Conservation (phyloP, 2,888 invertebrate genomes). For the Cantharis nigra region DNA sequence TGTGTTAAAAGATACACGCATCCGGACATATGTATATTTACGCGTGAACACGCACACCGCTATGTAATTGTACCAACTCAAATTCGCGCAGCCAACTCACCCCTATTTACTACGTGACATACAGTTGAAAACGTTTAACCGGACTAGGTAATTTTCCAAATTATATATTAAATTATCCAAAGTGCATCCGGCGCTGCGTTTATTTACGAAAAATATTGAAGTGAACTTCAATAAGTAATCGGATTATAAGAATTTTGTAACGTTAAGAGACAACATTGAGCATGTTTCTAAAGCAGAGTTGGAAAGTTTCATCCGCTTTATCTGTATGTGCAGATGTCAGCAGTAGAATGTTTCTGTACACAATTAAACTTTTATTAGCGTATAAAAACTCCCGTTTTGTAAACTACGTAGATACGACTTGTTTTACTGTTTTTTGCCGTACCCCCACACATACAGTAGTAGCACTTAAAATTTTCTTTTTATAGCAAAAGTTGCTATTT, state of each 20-base stretch:
- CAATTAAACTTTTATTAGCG: slow-evolving; percentile 46
- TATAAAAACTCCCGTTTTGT: slow-evolving; percentile 41
- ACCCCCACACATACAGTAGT: slow-evolving; percentile 30
- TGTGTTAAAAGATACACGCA: slow-evolving; percentile 30
- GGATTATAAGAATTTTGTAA: slow-evolving; percentile 4
- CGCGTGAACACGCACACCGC: slow-evolving; percentile 35
- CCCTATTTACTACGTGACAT: slow-evolving; percentile 24
- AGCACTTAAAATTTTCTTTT: slow-evolving; percentile 22
- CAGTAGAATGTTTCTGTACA: slow-evolving; percentile 40
- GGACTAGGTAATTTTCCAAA: neutral
- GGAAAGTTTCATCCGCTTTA: slow-evolving; percentile 35
- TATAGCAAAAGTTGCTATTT: neutral
- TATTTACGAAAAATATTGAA: neutral
- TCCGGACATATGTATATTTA: slow-evolving; percentile 34
- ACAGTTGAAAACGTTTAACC: slow-evolving; percentile 16
- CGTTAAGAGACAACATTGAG: slow-evolving; percentile 27
- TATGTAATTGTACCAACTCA: slow-evolving; percentile 34
- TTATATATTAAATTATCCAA: no score
- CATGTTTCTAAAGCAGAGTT: slow-evolving; percentile 33
- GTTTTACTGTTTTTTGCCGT: slow-evolving; percentile 38
- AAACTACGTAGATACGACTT: slow-evolving; percentile 41
- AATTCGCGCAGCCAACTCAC: slow-evolving; percentile 22
- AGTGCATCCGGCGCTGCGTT: no score
- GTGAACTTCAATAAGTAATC: neutral
- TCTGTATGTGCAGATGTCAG: slow-evolving; percentile 43